These are phyloP conservation scores for Simalia tracyae DNA, from an alignment of 2,797 vertebrate species.

Conservation along the genomic window DNA sequence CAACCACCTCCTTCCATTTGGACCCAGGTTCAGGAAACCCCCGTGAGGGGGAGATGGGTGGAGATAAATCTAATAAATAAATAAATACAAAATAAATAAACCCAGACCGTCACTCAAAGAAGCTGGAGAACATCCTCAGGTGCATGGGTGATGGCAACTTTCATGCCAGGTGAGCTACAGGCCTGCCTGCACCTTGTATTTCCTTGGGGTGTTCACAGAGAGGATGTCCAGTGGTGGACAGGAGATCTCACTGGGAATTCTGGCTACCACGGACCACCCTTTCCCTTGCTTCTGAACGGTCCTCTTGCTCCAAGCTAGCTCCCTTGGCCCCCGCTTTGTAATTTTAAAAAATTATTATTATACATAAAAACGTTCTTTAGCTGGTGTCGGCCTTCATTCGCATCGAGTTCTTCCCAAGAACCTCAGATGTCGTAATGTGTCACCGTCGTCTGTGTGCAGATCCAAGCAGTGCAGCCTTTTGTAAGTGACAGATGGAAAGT, in stretches of 20 bases:
- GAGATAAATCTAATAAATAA: too few species aligned
- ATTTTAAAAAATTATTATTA: too few species aligned
- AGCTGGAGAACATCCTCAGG: neutral
- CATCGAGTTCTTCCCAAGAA: neutral
- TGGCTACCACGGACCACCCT: neutral
- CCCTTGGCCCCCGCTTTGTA: neutral
- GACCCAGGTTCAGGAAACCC: neutral
- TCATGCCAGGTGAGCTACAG: neutral
- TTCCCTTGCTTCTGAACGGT: neutral
- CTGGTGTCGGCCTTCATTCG: too few species aligned
- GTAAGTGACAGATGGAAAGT: too few species aligned
- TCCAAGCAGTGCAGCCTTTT: too few species aligned
- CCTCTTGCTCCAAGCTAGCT: neutral
- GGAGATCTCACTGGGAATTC: neutral
- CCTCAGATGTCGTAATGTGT: neutral
- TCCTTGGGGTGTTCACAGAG: neutral
- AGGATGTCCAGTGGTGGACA: neutral
- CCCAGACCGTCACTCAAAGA: neutral
- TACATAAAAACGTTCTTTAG: too few species aligned
- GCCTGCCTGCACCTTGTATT: neutral
- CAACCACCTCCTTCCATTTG: neutral
- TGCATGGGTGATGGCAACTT: neutral
- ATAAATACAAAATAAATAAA: too few species aligned
- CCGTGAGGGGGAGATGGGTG: too few species aligned
- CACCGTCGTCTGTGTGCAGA: too few species aligned